Conservation (phyloP, 1,140 invertebrate genomes). For the Acyrthosiphon pisum region DNA sequence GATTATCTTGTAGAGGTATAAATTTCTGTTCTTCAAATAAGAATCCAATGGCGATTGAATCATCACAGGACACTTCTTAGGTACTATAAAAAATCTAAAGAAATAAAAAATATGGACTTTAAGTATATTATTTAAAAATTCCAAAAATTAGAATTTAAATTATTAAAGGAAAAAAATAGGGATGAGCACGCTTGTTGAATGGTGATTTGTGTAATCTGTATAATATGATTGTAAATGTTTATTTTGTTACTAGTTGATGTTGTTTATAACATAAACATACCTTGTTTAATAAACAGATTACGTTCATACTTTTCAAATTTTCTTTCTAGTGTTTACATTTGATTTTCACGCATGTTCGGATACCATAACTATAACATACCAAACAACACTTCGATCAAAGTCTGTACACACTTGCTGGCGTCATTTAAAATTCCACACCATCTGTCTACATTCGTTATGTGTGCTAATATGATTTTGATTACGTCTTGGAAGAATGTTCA, state of each 20-base stretch:
- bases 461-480: constrained; percentile 30
- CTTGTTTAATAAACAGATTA: not conserved
- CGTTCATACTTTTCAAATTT: not conserved
- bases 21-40: not conserved
- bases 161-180: not conserved
- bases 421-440: constrained; percentile 9
- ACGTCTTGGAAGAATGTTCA: not conserved
- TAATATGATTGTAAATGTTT: not conserved
- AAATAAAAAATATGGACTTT: too few relatives aligned
- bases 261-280: not conserved
- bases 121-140: not conserved
- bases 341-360: not conserved
- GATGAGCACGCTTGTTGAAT: too few relatives aligned
- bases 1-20: not conserved
- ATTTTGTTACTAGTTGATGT: not conserved
- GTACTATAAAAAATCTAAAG: too few relatives aligned
- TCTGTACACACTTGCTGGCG: not conserved
- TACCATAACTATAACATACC: not conserved
- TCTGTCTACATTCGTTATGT: not conserved
- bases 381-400: constrained; percentile 13
- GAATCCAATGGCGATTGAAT: not conserved
- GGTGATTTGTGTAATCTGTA: not conserved
- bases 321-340: constrained; percentile 23
- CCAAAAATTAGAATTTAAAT: not conserved
- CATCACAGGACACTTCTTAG: too few relatives aligned